A percentile compares a stretch with the other conserved stretches of the same genome.
These are phyloP conservation scores for Drosophila ustulata DNA, from an alignment of 2,888 invertebrate genomes.

Conservation along the genomic window DNA sequence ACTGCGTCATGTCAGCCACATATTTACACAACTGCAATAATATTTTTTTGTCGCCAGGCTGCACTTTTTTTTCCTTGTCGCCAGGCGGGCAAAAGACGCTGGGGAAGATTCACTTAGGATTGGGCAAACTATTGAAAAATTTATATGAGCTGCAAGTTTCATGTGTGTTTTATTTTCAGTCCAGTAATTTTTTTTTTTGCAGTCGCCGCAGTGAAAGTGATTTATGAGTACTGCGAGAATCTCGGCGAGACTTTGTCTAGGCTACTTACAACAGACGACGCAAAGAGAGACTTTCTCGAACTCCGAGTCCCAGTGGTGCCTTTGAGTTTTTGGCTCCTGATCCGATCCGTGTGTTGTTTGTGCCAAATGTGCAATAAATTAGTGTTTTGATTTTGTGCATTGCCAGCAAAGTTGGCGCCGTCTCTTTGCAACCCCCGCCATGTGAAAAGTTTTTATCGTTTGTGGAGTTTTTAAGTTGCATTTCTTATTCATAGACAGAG, in stretches of 20 bases:
- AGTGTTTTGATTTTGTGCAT: conserved; percentile 78
- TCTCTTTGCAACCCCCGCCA: not conserved
- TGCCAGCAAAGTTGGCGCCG: conserved; percentile 67
- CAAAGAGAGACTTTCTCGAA: conserved; percentile 35
- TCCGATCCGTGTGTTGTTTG: conserved; percentile 69
- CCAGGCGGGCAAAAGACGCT: conserved; percentile 39
- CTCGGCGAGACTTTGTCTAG: conserved; percentile 67
- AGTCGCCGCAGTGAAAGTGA: conserved; percentile 73
- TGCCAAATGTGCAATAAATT: conserved; percentile 80
- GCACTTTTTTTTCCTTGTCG: conserved; percentile 39
- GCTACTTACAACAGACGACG: conserved; percentile 51
- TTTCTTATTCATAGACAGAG: conserved; percentile 70
- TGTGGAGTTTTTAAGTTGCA: conserved; percentile 68
- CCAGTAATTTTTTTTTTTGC: not conserved
- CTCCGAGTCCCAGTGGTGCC: conserved; percentile 48
- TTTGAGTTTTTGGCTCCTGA: conserved; percentile 64
- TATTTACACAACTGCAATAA: conserved; percentile 77
- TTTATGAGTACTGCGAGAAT: conserved; percentile 74
- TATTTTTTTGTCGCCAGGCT: conserved; percentile 62
- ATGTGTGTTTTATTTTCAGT: not conserved
- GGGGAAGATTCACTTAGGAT: conserved; percentile 33
- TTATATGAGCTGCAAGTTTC: conserved; percentile 50
- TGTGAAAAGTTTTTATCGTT: conserved; percentile 74
- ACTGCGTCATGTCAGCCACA: conserved; percentile 49
- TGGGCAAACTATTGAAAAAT: conserved; percentile 50